These are phyloP conservation scores for Epizoanthus ramosus DNA, from an alignment of 92 coral and sea anemone species.

Conservation along the genomic window DNA sequence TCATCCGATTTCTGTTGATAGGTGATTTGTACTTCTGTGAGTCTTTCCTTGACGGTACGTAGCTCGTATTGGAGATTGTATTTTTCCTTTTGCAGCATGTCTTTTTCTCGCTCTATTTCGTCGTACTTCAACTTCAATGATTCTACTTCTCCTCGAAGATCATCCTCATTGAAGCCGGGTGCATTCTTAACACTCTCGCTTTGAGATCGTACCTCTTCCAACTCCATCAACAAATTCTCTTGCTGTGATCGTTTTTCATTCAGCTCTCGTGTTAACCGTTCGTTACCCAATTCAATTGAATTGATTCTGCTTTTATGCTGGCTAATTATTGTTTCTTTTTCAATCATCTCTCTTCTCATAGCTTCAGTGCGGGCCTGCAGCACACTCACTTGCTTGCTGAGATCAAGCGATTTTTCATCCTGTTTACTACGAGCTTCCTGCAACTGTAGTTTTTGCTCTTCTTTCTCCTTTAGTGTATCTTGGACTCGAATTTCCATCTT, in stretches of 20 bases:
- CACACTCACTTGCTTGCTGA: slow-evolving; percentile 66
- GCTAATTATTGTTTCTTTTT: slow-evolving; percentile 76
- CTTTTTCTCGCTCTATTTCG: slow-evolving; percentile 73
- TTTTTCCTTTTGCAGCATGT: slow-evolving; percentile 65
- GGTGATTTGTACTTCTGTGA: slow-evolving; percentile 73
- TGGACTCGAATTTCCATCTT: slow-evolving; percentile 74
- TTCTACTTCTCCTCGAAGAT: slow-evolving; percentile 79
- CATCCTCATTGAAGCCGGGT: slow-evolving; percentile 55
- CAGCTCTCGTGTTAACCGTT: slow-evolving; percentile 66
- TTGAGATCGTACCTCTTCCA: slow-evolving; percentile 59
- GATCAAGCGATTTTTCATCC: slow-evolving; percentile 68
- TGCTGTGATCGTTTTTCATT: slow-evolving; percentile 74
- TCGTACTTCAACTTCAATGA: slow-evolving; percentile 73
- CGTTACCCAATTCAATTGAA: slow-evolving; percentile 74
- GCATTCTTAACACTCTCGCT: slow-evolving; percentile 59
- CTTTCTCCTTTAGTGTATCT: slow-evolving; percentile 77
- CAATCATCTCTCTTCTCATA: slow-evolving; percentile 72
- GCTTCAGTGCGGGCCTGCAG: slow-evolving; percentile 74
- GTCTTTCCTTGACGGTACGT: slow-evolving; percentile 60
- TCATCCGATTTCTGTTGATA: slow-evolving; percentile 83
- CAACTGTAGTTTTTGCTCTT: slow-evolving; percentile 62
- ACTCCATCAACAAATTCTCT: slow-evolving; percentile 59
- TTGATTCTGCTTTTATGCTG: slow-evolving; percentile 73
- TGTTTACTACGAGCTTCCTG: slow-evolving; percentile 66
- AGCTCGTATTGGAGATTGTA: slow-evolving; percentile 73